A percentile compares a stretch with the other conserved stretches of the same genome.
phyloP scores from a whole-genome alignment of 2,888 invertebrate species.

The Sylvicola fuscatus region DNA sequence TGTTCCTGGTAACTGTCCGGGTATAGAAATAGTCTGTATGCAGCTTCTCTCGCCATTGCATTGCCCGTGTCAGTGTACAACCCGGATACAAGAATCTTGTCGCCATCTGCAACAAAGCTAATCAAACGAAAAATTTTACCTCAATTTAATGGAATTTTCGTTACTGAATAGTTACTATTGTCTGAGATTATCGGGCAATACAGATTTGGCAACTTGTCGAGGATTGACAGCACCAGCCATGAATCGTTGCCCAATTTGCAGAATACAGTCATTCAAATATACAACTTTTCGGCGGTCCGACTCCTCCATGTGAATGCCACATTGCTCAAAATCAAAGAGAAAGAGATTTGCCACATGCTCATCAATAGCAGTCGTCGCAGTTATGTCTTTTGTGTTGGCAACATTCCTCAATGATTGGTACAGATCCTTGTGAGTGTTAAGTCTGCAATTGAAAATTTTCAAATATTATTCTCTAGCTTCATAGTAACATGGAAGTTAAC shows the following conservation, averaged over 20 bases:
- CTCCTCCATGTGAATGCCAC: conserved; percentile 84
- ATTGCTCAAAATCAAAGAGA: conserved; percentile 92
- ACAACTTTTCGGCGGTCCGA: conserved; percentile 54
- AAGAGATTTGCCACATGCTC: conserved; percentile 73
- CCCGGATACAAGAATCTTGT: conserved; percentile 54
- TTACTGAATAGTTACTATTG: conserved; percentile 38
- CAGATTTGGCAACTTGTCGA: conserved; percentile 38
- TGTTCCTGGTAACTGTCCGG: conserved; percentile 58
- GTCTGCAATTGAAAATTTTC: conserved; percentile 33
- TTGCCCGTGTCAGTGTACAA: conserved; percentile 67
- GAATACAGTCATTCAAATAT: conserved; percentile 63
- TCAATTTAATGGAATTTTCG: neutral
- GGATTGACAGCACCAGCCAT: conserved; percentile 55
- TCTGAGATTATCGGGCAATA: conserved; percentile 48
- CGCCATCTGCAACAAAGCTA: conserved; percentile 42
- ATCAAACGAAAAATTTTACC: conserved; percentile 1
- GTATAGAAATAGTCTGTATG: conserved; percentile 66
- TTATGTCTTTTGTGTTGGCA: conserved; percentile 44
- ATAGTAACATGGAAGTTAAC: too few relatives aligned
- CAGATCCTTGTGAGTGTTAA: conserved; percentile 76
- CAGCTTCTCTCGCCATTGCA: conserved; percentile 63
- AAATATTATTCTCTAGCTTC: conserved; percentile 2
- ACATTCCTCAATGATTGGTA: conserved; percentile 58
- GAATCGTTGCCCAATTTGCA: conserved; percentile 66
- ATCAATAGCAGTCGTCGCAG: conserved; percentile 49